Base-by-base conservation (phyloP, 2,113 vertebrate species). In the Hypocryptadius cinnamomeus region DNA sequence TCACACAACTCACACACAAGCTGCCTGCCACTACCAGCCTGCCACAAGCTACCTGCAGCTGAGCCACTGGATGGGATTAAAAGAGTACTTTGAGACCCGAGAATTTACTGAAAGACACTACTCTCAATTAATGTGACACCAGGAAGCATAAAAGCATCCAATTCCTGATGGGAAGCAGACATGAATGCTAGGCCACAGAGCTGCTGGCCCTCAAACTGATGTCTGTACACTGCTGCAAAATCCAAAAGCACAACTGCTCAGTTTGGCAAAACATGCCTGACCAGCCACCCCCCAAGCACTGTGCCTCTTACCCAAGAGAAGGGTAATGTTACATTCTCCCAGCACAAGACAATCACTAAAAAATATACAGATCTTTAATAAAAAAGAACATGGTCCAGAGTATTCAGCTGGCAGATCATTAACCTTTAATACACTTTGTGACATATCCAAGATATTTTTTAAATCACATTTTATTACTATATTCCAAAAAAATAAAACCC, bases 361-460 rank as follows among this genome's bases (percentile, higher is more conserved):
- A 65, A 35, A 9, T 7, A 68, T 6, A 21, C 42, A 51, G 13
- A 17, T 64, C 47, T 86, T 71, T 4, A 71, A 70, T 7, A 90
- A 33, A 39, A 80, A 56, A 7, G 2, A 85, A 23, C 30, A 10
- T 3, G 25, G 85, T 33, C 53, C 47, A 23, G 50, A 51, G 23
- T 37, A 61, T 64, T 68, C 44, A 51, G 37, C 10, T 71, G 77
- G 76, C 68, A 91, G 24, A 33, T 73, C 6, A 31, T 45, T 85
- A 51, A 50, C 6, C 23, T 96, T 96, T 96, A 95, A 91, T 94
- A 39, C 6, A 25, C 35, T 35, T 83, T 60, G 47, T 66, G 64
- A 56, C n/a, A 33, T 17, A 40, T 27, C 20, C 45, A 80, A 42
- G 31, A 68, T 51, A 85, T 56, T 64, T 90, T 60, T 17, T 3